These are phyloP conservation scores for Propithecus deckenii DNA, from an alignment of 2,797 vertebrate species.

Conservation along the genomic window DNA sequence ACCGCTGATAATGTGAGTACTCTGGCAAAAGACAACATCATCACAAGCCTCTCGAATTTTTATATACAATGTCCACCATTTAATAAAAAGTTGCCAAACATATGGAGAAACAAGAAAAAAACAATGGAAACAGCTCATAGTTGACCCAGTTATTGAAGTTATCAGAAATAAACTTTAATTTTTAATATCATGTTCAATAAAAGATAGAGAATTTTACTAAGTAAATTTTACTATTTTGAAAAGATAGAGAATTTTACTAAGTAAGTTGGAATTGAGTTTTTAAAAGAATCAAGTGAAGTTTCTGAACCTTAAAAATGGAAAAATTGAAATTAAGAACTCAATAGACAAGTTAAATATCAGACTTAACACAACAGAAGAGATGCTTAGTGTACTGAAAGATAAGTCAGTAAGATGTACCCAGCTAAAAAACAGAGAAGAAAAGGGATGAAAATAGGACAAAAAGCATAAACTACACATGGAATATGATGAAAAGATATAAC, in stretches of 20 bases:
- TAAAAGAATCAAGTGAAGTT: neutral
- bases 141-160: neutral
- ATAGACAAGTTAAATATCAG: neutral
- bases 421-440: neutral
- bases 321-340: neutral
- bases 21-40: neutral
- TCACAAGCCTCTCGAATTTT: neutral
- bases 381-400: neutral
- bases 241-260: neutral
- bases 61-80: neutral
- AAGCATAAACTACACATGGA: neutral
- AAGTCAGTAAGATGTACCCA: neutral
- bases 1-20: neutral
- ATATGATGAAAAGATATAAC: neutral
- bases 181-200: neutral
- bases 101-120: neutral
- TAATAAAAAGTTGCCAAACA: neutral
- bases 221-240: neutral
- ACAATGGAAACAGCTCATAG: neutral
- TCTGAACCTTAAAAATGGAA: neutral
- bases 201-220: neutral
- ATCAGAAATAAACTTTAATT: neutral
- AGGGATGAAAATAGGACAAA: neutral
- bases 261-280: neutral
- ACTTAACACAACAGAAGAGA: neutral